Conservation (phyloP, 2,797 vertebrate genomes). For the Cottoperca gobio region DNA sequence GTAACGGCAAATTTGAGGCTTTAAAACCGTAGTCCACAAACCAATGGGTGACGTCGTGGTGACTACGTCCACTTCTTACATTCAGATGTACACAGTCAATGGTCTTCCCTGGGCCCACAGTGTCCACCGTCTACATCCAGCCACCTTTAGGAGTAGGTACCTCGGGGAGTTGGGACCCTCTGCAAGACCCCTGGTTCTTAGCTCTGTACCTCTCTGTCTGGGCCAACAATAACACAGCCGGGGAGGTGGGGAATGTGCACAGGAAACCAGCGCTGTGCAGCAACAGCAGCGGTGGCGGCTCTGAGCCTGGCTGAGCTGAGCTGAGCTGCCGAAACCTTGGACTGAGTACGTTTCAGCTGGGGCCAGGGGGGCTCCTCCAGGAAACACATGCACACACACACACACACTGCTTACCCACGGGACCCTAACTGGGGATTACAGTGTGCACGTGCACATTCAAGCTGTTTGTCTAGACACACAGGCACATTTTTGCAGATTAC, state of each 20-base stretch:
- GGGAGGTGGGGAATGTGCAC: conserved; percentile 76
- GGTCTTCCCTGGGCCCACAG: neutral
- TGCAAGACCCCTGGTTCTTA: conserved; percentile 41
- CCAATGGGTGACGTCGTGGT: too few relatives aligned
- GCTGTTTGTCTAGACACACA: conserved; percentile 12
- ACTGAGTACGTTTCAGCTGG: conserved; percentile 42
- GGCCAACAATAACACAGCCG: conserved; percentile 77
- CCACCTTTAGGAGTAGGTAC: neutral
- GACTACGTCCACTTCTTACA: too few relatives aligned
- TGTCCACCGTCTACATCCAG: conserved; percentile 7
- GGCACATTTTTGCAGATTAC: neutral
- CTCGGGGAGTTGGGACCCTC: conserved; percentile 5
- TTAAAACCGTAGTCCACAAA: too few relatives aligned
- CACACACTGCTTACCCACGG: conserved; percentile 48
- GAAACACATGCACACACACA: conserved; percentile 39
- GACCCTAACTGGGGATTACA: conserved; percentile 31
- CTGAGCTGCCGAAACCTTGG: conserved; percentile 46
- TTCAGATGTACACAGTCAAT: too few relatives aligned
- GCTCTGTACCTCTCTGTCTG: conserved; percentile 48
- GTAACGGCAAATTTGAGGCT: too few relatives aligned
- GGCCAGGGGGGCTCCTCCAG: conserved; percentile 17
- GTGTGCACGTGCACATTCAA: neutral
- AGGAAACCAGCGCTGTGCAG: conserved; percentile 75
- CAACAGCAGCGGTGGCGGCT: conserved; percentile 43
- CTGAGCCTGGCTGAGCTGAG: conserved; percentile 39